Conservation (phyloP, 1,140 invertebrate genomes). For the Elymnias hypermnestra region DNA sequence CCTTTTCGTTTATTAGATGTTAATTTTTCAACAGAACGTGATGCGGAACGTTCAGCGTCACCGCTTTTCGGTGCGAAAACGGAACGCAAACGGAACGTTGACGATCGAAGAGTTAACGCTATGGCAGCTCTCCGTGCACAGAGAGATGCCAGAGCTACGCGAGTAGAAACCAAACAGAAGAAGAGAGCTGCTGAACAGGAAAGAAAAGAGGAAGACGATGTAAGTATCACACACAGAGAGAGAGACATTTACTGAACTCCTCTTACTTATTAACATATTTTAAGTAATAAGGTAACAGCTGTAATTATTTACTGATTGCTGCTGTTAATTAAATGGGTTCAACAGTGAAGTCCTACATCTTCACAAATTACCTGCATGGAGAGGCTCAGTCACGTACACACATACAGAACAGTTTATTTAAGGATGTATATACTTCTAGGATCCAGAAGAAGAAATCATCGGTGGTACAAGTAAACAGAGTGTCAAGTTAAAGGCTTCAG, state of each 20-base stretch:
- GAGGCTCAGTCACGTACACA: no score
- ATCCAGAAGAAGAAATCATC: constrained; percentile 77
- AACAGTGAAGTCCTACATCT: no score
- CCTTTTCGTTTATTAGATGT: no score
- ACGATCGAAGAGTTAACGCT: constrained; percentile 93
- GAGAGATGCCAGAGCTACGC: constrained; percentile 83
- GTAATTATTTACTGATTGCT: no score
- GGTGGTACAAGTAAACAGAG: constrained; percentile 69
- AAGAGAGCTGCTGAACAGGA: constrained; percentile 36
- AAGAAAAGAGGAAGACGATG: constrained; percentile 46
- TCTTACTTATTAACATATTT: no score
- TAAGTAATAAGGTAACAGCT: no score
- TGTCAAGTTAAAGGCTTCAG: constrained; percentile 90
- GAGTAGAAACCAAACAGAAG: constrained; percentile 64
- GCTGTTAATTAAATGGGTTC: no score
- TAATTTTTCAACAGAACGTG: constrained; percentile 33
- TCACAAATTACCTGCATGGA: no score
- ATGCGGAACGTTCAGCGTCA: constrained; percentile 37
- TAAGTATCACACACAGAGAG: constrained; percentile 28
- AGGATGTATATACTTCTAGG: constrained; percentile 42
- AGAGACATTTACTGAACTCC: no score
- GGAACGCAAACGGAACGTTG: constrained; percentile 93
- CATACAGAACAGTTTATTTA: no score
- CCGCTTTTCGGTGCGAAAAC: constrained; percentile 75
- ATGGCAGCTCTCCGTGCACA: constrained; percentile 94